These are phyloP conservation scores for Thalassaphorura encarpata DNA, from an alignment of 1,140 invertebrate genomes.

Conservation along the genomic window DNA sequence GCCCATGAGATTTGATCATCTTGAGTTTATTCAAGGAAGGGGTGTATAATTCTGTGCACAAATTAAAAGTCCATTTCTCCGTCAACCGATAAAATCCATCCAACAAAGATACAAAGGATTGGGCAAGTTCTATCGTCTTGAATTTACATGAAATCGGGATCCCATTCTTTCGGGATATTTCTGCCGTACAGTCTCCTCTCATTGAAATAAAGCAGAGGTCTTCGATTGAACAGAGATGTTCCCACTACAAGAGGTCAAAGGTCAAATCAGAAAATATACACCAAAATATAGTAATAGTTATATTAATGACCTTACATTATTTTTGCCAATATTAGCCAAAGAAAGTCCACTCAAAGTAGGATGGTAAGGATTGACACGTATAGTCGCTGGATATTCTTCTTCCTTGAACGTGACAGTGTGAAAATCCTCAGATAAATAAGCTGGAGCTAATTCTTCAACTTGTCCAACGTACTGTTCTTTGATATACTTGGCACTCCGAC, in stretches of 20 bases:
- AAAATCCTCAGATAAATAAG: conserved; percentile 68
- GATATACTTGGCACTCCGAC: conserved; percentile 55
- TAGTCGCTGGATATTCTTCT: conserved; percentile 47
- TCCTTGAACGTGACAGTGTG: conserved; percentile 52
- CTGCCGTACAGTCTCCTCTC: conserved; percentile 56
- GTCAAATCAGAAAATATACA: conserved; percentile 13
- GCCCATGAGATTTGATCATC: conserved; percentile 71
- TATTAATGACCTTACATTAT: conserved; percentile 44
- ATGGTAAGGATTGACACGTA: conserved; percentile 61
- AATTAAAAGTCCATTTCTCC: conserved; percentile 79
- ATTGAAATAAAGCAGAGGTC: conserved; percentile 68
- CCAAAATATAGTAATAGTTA: conserved; percentile 6
- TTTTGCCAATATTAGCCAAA: conserved; percentile 47
- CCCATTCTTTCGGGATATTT: conserved; percentile 64
- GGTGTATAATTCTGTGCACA: conserved; percentile 65
- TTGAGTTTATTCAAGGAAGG: conserved; percentile 63
- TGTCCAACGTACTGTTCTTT: conserved; percentile 68
- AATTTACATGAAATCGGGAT: conserved; percentile 67
- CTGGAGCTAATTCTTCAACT: conserved; percentile 61
- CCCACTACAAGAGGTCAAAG: conserved; percentile 48
- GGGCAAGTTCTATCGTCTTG: conserved; percentile 45
- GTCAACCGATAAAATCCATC: conserved; percentile 81
- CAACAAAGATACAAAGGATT: conserved; percentile 70
- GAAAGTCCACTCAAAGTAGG: conserved; percentile 53
- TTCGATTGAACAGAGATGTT: conserved; percentile 64